phyloP scores from a whole-genome alignment of 2,113 vertebrate species.

The Platichthys flesus region DNA sequence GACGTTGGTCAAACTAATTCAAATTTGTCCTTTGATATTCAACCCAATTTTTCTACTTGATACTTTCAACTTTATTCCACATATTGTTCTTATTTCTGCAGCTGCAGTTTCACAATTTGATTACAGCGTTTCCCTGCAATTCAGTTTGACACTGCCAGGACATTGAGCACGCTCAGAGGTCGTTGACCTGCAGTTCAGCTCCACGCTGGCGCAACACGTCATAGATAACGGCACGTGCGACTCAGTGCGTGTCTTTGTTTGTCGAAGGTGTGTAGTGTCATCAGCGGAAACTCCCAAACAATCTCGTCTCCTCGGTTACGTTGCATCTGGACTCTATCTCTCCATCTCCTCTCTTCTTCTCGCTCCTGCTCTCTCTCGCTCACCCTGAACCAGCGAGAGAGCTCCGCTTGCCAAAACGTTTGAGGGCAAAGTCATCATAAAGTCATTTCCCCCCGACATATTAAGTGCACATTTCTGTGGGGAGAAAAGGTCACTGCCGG shows the following conservation, averaged over 20 bases:
- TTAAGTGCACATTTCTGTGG: slow-evolving; percentile 48
- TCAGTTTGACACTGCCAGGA: not conserved
- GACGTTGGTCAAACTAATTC: not conserved
- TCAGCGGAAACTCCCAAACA: slow-evolving; percentile 14
- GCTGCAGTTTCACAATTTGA: not conserved
- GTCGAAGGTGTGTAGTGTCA: slow-evolving; percentile 29
- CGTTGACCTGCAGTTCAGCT: slow-evolving; percentile 47
- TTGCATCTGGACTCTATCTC: slow-evolving; percentile 30
- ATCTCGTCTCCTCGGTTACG: slow-evolving; percentile 2
- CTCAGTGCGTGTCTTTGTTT: slow-evolving; percentile 28
- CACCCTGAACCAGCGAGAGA: not conserved
- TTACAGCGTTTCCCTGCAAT: not conserved
- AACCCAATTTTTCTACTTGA: not conserved
- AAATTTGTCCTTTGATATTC: not conserved
- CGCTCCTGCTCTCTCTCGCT: not conserved
- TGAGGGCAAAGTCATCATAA: slow-evolving; percentile 47
- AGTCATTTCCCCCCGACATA: slow-evolving; percentile 52
- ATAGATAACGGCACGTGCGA: slow-evolving; percentile 19
- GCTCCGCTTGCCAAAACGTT: slow-evolving; percentile 30
- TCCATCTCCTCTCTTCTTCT: slow-evolving; percentile 11
- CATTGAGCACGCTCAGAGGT: slow-evolving; percentile 23
- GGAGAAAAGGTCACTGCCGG: slow-evolving; percentile 50
- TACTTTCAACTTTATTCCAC: not conserved
- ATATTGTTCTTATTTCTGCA: not conserved
- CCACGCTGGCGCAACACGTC: slow-evolving; percentile 12